Percentiles rank a stretch among this genome's conserved stretches.
phyloP scores from a whole-genome alignment of 2,113 vertebrate species.

The Pseudonaja textilis region DNA sequence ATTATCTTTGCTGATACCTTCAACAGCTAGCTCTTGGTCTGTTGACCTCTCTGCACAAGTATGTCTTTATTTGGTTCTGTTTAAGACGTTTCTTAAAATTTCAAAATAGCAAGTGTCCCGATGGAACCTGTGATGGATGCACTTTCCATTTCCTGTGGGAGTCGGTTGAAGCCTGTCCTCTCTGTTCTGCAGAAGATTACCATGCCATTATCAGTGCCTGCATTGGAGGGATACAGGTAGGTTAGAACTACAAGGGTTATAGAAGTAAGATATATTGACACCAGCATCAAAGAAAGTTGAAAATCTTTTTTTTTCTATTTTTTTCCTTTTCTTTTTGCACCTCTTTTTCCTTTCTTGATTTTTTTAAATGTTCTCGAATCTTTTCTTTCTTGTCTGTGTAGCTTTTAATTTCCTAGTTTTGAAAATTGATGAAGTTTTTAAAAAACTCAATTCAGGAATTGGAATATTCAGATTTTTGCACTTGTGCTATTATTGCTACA shows the following conservation, averaged over 20 bases:
- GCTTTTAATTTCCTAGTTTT: not conserved
- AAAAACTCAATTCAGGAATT: not conserved
- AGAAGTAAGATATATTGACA: not conserved
- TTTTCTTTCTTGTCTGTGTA: not conserved
- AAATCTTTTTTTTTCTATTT: not conserved
- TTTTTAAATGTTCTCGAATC: not conserved
- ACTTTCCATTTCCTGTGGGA: constrained; percentile 92
- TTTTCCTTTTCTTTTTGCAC: not conserved
- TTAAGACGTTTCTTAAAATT: not conserved
- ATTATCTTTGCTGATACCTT: not conserved
- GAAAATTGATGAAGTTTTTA: not conserved
- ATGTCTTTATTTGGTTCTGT: not conserved
- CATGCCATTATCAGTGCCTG: constrained; percentile 86
- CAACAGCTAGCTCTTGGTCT: not conserved
- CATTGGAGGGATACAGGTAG: constrained; percentile 87
- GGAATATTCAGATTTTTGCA: not conserved
- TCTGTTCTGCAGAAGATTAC: constrained; percentile 83
- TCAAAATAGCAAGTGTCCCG: constrained; percentile 79
- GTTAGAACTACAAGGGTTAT: not conserved
- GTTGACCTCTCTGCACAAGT: not conserved
- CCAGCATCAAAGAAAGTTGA: not conserved
- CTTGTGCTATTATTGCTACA: not conserved
- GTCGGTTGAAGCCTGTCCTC: constrained; percentile 82
- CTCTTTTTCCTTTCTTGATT: not conserved
- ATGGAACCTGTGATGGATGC: constrained; percentile 94